These are phyloP conservation scores for Smittia sp. DNA, from an alignment of 2,888 invertebrate species.

Conservation along the genomic window DNA sequence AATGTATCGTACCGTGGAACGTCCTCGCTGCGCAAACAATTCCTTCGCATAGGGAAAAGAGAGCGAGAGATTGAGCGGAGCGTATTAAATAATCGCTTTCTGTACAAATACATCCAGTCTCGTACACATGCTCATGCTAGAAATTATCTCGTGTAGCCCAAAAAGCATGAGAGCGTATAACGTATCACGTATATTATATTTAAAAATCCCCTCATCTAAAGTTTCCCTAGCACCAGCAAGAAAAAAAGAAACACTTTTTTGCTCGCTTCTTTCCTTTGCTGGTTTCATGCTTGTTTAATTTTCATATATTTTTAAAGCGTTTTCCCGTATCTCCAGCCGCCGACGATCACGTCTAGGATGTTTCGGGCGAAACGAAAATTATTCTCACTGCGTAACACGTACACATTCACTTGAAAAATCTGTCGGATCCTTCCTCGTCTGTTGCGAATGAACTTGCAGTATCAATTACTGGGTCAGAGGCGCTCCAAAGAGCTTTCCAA, in stretches of 20 bases:
- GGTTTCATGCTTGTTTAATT: conserved; percentile 40
- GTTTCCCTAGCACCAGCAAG: not conserved
- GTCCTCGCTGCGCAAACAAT: not conserved
- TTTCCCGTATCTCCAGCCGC: not conserved
- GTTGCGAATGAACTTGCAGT: not conserved
- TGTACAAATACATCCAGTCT: conserved; percentile 25
- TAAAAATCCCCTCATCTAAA: conserved; percentile 17
- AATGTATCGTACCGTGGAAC: not conserved
- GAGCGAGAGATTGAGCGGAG: not conserved
- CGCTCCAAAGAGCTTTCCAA: no score
- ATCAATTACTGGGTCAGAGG: conserved; percentile 11
- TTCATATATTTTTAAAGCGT: conserved; percentile 25
- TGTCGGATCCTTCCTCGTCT: not conserved
- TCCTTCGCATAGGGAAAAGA: not conserved
- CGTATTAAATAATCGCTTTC: conserved; percentile 40
- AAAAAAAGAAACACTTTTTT: not conserved
- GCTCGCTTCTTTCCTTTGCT: not conserved
- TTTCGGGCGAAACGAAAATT: not conserved
- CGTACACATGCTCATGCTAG: conserved; percentile 32
- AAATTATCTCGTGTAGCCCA: conserved; percentile 35
- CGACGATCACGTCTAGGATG: not conserved
- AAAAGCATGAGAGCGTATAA: conserved; percentile 34
- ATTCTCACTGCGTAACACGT: conserved; percentile 8
- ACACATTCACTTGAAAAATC: not conserved
- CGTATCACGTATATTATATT: conserved; percentile 41